phyloP scores from a whole-genome alignment of 2,113 vertebrate species.

The Microcebus griseorufus region DNA sequence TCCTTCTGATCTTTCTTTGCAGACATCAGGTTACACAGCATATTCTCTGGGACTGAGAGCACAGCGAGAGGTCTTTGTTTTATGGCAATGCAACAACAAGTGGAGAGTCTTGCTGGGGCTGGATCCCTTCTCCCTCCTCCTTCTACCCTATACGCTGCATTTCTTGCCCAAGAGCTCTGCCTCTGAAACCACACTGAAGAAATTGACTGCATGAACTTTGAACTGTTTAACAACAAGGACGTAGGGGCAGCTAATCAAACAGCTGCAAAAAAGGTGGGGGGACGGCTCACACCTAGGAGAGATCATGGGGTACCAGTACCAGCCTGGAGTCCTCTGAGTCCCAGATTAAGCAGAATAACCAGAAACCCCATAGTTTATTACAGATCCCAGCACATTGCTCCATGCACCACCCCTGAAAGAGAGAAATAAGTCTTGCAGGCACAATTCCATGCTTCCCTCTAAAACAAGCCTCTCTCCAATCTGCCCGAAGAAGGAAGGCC shows the following conservation, averaged over 20 bases:
- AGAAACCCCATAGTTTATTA: rapidly evolving
- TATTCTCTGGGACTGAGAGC: neutral
- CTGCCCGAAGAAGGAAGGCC: neutral
- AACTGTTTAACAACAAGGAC: neutral
- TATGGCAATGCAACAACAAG: rapidly evolving
- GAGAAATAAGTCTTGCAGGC: neutral
- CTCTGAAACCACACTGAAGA: neutral
- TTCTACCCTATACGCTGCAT: rapidly evolving
- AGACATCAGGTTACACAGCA: neutral
- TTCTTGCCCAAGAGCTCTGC: neutral
- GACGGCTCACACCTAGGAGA: neutral
- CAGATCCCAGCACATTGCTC: neutral
- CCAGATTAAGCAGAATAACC: neutral
- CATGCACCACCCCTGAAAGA: neutral
- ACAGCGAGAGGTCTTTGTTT: neutral
- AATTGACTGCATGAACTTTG: neutral
- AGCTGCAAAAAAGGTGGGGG: neutral
- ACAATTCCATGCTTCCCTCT: neutral
- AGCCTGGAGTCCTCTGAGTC: neutral
- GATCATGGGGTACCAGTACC: neutral
- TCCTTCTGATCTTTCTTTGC: neutral
- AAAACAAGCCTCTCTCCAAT: neutral
- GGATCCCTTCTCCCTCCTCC: rapidly evolving
- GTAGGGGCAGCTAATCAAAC: neutral
- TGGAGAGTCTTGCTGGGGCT: neutral